These are phyloP conservation scores for Mizuhopecten yessoensis DNA, from an alignment of 1,140 invertebrate species.

Conservation along the genomic window DNA sequence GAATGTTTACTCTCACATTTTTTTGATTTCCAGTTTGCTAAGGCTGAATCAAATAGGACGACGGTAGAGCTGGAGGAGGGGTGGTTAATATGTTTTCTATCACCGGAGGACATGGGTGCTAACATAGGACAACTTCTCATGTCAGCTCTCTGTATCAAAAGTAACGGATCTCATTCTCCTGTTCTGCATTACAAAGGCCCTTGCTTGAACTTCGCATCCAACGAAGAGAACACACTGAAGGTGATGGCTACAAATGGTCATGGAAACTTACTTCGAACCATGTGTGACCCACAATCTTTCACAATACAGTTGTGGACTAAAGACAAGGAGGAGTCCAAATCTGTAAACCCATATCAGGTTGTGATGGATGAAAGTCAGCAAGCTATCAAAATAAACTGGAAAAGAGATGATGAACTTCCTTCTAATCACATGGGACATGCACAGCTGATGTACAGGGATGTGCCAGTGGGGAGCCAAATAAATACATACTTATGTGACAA, in stretches of 20 bases:
- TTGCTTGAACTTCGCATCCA: not conserved
- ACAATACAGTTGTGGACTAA: not conserved
- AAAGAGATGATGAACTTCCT: not conserved
- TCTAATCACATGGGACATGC: not conserved
- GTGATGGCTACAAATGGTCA: not conserved
- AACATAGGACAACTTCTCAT: not conserved
- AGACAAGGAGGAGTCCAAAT: not conserved
- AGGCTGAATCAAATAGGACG: not conserved
- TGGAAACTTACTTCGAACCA: not conserved
- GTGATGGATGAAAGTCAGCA: not conserved
- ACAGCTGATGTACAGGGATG: not conserved
- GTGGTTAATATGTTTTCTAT: not conserved
- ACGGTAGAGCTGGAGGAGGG: not conserved
- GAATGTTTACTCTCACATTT: not conserved
- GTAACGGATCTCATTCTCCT: not conserved
- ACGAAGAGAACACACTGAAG: not conserved
- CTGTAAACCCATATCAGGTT: not conserved
- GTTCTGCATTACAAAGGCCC: not conserved
- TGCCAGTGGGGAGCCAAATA: not conserved
- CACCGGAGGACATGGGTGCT: conserved; percentile 1
- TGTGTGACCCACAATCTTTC: not conserved
- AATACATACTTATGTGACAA: not conserved
- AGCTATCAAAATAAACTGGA: conserved; percentile 7
- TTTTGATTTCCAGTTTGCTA: not conserved
- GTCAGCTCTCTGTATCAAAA: not conserved